A percentile compares a stretch with the other conserved stretches of the same genome.
phyloP scores from a whole-genome alignment of 2,797 vertebrate species.

The Pseudochirops corinnae region DNA sequence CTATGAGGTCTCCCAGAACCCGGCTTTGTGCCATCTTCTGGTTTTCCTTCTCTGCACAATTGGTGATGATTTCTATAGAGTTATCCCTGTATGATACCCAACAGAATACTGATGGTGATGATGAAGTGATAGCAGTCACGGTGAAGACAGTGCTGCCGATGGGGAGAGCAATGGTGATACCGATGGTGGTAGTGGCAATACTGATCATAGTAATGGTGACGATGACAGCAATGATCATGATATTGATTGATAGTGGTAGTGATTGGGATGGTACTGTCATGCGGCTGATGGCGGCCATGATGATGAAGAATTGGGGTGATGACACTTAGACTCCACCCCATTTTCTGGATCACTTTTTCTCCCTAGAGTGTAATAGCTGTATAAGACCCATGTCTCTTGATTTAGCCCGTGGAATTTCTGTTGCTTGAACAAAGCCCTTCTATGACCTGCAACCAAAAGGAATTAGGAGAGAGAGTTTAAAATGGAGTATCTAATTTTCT shows the following conservation, averaged over 20 bases:
- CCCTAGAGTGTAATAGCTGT: conserved; percentile 35
- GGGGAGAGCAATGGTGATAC: not conserved
- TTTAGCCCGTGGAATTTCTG: conserved; percentile 41
- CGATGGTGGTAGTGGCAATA: not conserved
- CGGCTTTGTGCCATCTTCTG: not conserved
- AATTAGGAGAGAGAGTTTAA: conserved; percentile 69
- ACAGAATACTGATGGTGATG: too few species aligned
- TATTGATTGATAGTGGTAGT: accelerated
- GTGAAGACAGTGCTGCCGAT: not conserved
- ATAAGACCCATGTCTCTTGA: conserved; percentile 9
- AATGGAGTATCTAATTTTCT: conserved; percentile 62
- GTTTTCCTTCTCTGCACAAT: not conserved
- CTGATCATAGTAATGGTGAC: not conserved
- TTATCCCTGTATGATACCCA: not conserved
- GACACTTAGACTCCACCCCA: not conserved
- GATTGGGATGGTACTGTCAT: not conserved
- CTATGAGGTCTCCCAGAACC: not conserved
- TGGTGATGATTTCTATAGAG: not conserved
- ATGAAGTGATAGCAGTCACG: too few species aligned
- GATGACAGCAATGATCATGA: too few species aligned
- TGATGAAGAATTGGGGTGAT: not conserved
- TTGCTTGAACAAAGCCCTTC: conserved; percentile 58
- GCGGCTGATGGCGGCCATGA: not conserved
- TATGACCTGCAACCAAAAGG: conserved; percentile 51
- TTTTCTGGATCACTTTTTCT: not conserved